Conservation (phyloP, 2,797 vertebrate genomes). For the Girardinus metallicus region DNA sequence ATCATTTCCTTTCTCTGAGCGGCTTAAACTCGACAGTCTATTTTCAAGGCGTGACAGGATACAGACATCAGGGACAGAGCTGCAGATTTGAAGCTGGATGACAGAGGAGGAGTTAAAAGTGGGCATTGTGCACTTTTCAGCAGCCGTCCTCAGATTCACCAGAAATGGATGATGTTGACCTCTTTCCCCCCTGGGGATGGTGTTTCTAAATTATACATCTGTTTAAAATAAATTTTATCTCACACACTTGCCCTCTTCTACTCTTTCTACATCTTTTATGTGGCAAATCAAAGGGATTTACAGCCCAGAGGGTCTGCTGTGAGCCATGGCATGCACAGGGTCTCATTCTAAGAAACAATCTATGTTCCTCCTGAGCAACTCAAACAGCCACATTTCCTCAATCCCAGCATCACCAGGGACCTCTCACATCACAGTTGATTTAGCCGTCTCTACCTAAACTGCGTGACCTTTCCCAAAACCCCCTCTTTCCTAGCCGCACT, state of each 20-base stretch:
- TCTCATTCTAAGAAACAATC: slow-evolving; percentile 46
- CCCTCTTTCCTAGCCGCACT: slow-evolving; percentile 38
- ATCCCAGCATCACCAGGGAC: slow-evolving; percentile 52
- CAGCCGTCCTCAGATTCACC: neutral
- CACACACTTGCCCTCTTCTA: slow-evolving; percentile 50
- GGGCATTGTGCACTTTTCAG: neutral
- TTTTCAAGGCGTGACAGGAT: slow-evolving; percentile 50
- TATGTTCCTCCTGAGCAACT: slow-evolving; percentile 60
- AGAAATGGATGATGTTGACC: slow-evolving; percentile 36
- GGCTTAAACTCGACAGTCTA: slow-evolving; percentile 48
- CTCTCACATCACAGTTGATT: slow-evolving; percentile 73
- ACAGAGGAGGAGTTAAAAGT: slow-evolving; percentile 11
- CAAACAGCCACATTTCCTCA: slow-evolving; percentile 66
- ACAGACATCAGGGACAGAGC: slow-evolving; percentile 57
- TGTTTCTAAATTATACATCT: slow-evolving; percentile 38
- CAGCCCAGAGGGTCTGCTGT: slow-evolving; percentile 46
- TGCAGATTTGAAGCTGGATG: slow-evolving; percentile 26
- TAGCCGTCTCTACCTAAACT: slow-evolving; percentile 61
- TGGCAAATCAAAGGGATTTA: slow-evolving; percentile 65
- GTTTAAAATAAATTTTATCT: slow-evolving; percentile 56
- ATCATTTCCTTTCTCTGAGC: slow-evolving; percentile 64
- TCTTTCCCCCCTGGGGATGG: slow-evolving; percentile 15
- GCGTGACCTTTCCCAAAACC: slow-evolving; percentile 59
- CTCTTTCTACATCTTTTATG: slow-evolving; percentile 64
- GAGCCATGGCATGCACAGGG: slow-evolving; percentile 41